These are phyloP conservation scores for Dolomedes plantarius DNA, from an alignment of 2,888 invertebrate genomes.

Conservation along the genomic window DNA sequence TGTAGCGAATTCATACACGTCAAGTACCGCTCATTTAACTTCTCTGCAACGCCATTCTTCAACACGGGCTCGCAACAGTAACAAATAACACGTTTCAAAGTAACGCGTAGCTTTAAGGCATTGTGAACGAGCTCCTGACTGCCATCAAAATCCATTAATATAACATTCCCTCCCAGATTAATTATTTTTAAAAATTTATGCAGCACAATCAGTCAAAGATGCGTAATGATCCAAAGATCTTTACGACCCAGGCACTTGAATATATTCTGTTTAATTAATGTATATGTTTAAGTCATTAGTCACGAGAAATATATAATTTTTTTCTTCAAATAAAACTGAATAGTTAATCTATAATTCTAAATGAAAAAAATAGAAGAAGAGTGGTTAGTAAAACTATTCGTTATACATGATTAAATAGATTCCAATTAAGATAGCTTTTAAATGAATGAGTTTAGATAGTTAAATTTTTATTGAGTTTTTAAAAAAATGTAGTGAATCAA, in stretches of 20 bases:
- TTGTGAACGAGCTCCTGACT: not conserved
- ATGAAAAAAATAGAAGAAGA: not conserved
- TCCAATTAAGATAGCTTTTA: constrained; percentile 34
- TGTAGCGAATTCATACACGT: not conserved
- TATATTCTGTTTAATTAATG: constrained; percentile 64
- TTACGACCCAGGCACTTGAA: not conserved
- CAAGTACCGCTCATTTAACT: not conserved
- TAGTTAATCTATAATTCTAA: not conserved
- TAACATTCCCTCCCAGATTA: constrained; percentile 41
- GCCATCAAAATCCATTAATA: constrained; percentile 35
- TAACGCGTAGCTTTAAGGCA: not conserved
- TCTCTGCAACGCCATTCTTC: not conserved
- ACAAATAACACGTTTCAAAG: not conserved
- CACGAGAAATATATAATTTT: constrained; percentile 23
- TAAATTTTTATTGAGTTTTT: constrained; percentile 36
- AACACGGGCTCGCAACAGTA: too few relatives aligned
- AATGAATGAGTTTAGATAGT: constrained; percentile 33
- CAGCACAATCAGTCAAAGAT: constrained; percentile 51
- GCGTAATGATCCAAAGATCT: constrained; percentile 55
- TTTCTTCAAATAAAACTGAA: constrained; percentile 5
- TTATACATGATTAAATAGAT: constrained; percentile 48
- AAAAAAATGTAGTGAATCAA: too few relatives aligned
- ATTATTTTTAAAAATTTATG: constrained; percentile 50
- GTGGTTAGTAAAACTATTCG: constrained; percentile 29
- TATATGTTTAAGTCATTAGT: constrained; percentile 55